Base-by-base conservation (phyloP, 2,888 invertebrate genomes). In the Chrysina gloriosa region DNA sequence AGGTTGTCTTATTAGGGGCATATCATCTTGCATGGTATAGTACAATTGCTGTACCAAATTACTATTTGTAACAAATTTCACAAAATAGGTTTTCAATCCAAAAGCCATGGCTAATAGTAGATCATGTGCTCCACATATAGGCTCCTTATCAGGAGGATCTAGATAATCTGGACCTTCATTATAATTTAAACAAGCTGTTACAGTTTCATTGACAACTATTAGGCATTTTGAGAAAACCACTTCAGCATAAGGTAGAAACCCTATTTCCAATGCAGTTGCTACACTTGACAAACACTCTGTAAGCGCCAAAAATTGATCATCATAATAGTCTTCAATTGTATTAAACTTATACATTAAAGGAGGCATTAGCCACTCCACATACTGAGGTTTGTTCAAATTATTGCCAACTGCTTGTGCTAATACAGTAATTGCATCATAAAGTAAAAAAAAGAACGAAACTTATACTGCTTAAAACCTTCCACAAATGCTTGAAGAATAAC, bases 381-480 rank as follows among this genome's bases (percentile, higher is more conserved):
- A 91, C 69, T 89, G 89, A 6, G 86, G 86, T 78, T 89, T 89
- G 76, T 90, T 90, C 56, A 92, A 82, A 78, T 90, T 88, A 77
- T 87, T 87, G 2, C 92, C 91, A 9, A 92, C 91, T 4, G 90
- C 89, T 77, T 91, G 90, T 1, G 92, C 92, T 70, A 92, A 81
- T 3, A 92, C 92, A 25, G 91, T 91, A 75, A 92, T 90, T 5
- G 92, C 92, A 82, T 92, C 92, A 79, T 92, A 93, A 56, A 92
- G 83, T 64, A 92, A 89, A 73, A 92, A 84, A 74, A 92, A 79
- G 92, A 92, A 78, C 92, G 90, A 77, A 90, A 90, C 85, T 89
- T 83, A 67, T 81, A 82, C 77, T 90, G 89, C 75, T 87, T 86
- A 80, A 93, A 92, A 14, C 92, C 92, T 78, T 86, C 87, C n/a